phyloP scores from a whole-genome alignment of 64 coral and sea anemone species.

The Astreopora myriophthalma region DNA sequence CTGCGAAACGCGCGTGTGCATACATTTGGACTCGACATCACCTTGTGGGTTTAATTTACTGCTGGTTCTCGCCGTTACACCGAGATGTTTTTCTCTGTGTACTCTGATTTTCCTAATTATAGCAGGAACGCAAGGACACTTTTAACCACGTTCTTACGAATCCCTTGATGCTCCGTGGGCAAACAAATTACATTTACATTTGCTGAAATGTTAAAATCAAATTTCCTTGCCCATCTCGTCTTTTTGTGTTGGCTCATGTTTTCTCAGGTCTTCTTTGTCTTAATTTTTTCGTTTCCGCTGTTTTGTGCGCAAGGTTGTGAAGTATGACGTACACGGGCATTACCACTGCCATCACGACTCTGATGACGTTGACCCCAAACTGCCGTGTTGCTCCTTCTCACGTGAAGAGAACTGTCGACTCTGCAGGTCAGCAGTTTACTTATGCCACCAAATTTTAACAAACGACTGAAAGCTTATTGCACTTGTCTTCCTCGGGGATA shows the following conservation, averaged over 20 bases:
- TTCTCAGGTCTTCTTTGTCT: background rate
- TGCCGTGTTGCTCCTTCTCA: constrained; percentile 72
- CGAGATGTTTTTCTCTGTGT: too few relatives aligned
- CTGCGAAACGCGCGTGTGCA: too few relatives aligned
- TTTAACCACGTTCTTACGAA: too few relatives aligned
- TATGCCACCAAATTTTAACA: background rate
- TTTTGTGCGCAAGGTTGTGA: constrained; percentile 62
- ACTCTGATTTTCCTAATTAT: too few relatives aligned
- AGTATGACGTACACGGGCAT: constrained; percentile 79
- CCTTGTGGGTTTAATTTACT: too few relatives aligned
- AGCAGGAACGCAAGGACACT: too few relatives aligned
- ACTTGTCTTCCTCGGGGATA: background rate
- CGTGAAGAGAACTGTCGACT: constrained; percentile 78
- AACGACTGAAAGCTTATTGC: background rate
- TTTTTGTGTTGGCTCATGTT: background rate
- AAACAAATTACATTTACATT: too few relatives aligned
- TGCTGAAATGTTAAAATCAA: too few relatives aligned
- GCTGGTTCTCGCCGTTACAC: too few relatives aligned
- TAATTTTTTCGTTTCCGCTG: background rate
- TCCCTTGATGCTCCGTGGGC: too few relatives aligned
- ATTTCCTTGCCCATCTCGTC: background rate
- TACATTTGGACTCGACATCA: too few relatives aligned
- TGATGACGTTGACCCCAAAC: constrained; percentile 63
- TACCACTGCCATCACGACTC: constrained; percentile 92
- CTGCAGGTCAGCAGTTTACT: constrained; percentile 45